These are phyloP conservation scores for Ophion ellenae DNA, from an alignment of 2,888 invertebrate genomes.

Conservation along the genomic window DNA sequence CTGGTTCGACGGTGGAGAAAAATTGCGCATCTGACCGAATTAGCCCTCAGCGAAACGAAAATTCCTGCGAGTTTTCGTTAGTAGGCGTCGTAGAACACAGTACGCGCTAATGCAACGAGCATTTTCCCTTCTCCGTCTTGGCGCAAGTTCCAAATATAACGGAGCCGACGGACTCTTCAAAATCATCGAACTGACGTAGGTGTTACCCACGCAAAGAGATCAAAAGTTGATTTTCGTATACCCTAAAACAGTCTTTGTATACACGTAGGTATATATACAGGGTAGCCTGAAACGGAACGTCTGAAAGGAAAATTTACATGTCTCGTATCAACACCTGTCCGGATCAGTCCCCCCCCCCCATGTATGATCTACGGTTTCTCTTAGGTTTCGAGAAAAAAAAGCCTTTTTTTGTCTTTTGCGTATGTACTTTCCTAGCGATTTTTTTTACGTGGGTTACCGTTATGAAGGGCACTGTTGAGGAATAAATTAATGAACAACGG, in stretches of 20 bases:
- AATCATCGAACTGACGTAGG: slow-evolving; percentile 20
- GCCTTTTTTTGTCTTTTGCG: not conserved
- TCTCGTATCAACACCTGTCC: not conserved
- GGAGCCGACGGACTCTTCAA: slow-evolving; percentile 39
- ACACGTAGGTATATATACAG: not conserved
- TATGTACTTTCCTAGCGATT: not conserved
- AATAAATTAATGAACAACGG: too few relatives aligned
- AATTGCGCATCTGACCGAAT: not conserved
- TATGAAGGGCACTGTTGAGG: too few relatives aligned
- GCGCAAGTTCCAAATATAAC: slow-evolving; percentile 33
- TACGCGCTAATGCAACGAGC: not conserved
- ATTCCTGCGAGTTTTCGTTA: not conserved
- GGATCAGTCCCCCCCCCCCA: not conserved
- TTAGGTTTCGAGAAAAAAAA: not conserved
- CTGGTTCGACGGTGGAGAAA: not conserved
- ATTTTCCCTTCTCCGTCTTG: slow-evolving; percentile 22
- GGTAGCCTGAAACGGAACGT: not conserved
- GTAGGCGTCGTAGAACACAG: not conserved
- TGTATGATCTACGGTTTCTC: not conserved
- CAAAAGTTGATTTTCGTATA: slow-evolving; percentile 1
- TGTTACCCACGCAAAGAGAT: slow-evolving; percentile 23
- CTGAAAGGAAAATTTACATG: not conserved
- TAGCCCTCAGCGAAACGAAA: not conserved
- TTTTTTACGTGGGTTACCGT: not conserved
- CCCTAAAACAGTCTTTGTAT: not conserved